These are phyloP conservation scores for Cepphus grylle DNA, from an alignment of 2,113 vertebrate genomes.

Conservation along the genomic window DNA sequence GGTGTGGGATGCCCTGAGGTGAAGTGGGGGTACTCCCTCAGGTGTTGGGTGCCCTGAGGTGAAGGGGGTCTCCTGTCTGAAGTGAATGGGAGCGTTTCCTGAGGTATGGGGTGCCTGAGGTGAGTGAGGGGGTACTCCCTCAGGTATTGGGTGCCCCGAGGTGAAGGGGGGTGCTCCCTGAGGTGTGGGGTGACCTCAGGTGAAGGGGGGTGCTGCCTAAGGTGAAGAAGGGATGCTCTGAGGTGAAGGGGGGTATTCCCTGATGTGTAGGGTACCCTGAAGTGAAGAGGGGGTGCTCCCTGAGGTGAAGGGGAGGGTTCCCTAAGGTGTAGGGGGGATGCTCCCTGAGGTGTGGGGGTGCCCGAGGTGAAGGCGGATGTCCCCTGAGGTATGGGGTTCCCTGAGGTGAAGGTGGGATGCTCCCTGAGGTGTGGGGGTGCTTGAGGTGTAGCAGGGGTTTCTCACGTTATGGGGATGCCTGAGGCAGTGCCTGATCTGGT, in stretches of 20 bases:
- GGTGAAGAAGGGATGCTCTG: background rate
- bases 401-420: background rate
- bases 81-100: no score
- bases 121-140: no score
- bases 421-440: no score
- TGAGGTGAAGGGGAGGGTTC: background rate
- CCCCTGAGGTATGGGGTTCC: background rate
- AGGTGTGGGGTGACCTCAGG: no score
- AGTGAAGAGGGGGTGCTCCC: no score
- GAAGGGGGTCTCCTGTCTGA: background rate
- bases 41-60: background rate
- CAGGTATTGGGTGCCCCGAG: background rate
- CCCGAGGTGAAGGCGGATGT: no score
- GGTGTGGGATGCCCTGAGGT: background rate
- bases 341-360: no score
- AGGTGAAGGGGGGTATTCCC: no score
- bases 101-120: background rate
- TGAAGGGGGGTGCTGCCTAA: no score
- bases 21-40: background rate
- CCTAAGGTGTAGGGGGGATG: background rate
- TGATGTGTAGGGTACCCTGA: no score
- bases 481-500: no score
- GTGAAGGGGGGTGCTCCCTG: background rate
- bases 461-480: fast-evolving
- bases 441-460: no score